Percentiles rank a stretch among this genome's conserved stretches.
Conservation (phyloP, 2,888 invertebrate genomes). For the Hecatera dysodea region DNA sequence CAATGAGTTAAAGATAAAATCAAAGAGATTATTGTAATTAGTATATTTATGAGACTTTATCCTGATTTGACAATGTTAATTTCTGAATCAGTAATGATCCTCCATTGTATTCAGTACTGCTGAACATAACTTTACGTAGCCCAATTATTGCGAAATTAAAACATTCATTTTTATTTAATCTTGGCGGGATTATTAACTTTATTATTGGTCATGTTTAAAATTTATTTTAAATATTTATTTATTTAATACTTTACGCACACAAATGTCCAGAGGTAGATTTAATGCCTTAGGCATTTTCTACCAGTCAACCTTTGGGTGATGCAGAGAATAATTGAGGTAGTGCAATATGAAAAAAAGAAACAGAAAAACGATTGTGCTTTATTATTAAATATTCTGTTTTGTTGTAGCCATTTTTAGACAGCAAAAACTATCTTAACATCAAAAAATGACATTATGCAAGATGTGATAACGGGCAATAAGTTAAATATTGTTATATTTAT, state of each 20-base stretch:
- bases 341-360: no score
- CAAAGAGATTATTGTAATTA: slow-evolving; percentile 31
- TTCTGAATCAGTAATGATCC: slow-evolving; percentile 3
- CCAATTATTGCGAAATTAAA: neutral
- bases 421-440: neutral
- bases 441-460: neutral
- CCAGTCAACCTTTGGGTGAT: no score
- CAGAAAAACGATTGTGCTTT: no score
- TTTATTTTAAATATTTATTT: no score
- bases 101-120: slow-evolving; percentile 34
- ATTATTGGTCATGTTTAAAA: neutral
- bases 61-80: slow-evolving; percentile 27
- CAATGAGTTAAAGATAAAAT: slow-evolving; percentile 10
- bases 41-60: slow-evolving; percentile 22
- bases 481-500: no score
- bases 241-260: no score
- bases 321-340: no score
- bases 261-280: no score
- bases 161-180: no score
- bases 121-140: neutral
- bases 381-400: neutral
- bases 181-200: neutral
- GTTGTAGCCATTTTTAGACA: neutral
- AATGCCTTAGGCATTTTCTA: no score
- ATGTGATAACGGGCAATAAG: no score